phyloP scores from a whole-genome alignment of 2,888 invertebrate genomes.

The Drosophila fulvimacula region DNA sequence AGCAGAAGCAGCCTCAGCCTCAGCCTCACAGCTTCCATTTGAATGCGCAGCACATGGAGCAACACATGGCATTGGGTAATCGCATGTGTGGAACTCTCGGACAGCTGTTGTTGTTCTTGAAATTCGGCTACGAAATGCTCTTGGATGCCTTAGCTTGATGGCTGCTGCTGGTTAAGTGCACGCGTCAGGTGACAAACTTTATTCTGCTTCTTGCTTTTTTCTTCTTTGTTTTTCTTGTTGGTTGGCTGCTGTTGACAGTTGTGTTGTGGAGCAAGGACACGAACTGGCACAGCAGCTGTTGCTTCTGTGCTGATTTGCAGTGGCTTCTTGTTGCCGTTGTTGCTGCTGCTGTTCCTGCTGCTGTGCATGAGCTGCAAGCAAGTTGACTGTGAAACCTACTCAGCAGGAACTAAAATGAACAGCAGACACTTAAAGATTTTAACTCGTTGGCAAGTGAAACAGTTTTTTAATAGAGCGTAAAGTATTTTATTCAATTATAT shows the following conservation, averaged over 20 bases:
- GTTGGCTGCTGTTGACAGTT: conserved; percentile 36
- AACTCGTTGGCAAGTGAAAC: neutral
- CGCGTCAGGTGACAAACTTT: conserved; percentile 77
- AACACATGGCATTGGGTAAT: conserved; percentile 68
- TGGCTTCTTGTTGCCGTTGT: conserved; percentile 33
- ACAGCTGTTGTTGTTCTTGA: conserved; percentile 56
- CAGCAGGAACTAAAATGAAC: conserved; percentile 36
- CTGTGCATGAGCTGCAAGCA: conserved; percentile 52
- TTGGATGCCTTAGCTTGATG: conserved; percentile 33
- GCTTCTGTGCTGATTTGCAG: conserved; percentile 57
- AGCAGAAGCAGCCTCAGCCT: conserved; percentile 18
- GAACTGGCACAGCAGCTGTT: conserved; percentile 51
- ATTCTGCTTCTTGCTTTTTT: conserved; percentile 9
- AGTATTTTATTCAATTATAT: neutral
- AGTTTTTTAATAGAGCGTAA: neutral
- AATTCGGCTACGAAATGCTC: conserved; percentile 20
- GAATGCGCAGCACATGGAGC: conserved; percentile 65
- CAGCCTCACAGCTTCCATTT: conserved; percentile 76
- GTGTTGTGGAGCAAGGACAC: conserved; percentile 38
- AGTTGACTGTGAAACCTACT: conserved; percentile 61
- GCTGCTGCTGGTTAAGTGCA: conserved; percentile 62
- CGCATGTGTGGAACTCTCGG: conserved; percentile 45
- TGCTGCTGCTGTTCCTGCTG: conserved; percentile 17
- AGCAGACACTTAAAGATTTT: conserved; percentile 18
- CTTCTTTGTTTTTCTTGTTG: conserved; percentile 2